Conservation (phyloP, 2,888 invertebrate species). For the Dasypogon diadema region DNA sequence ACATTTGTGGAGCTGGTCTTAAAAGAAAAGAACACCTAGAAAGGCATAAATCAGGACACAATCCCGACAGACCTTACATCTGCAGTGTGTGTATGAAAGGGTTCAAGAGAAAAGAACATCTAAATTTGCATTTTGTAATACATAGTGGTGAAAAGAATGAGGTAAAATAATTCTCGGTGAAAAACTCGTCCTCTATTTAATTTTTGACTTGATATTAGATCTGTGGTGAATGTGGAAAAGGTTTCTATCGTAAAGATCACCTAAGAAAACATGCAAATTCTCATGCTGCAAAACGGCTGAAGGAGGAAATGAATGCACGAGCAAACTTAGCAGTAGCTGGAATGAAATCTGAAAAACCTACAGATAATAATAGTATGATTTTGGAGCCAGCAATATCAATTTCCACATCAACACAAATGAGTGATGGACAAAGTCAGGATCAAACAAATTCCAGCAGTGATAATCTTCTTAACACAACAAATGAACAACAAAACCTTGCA, state of each 20-base stretch:
- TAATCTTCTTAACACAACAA: constrained; percentile 23
- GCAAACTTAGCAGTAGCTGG: constrained; percentile 18
- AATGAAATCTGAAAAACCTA: not conserved
- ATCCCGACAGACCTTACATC: constrained; percentile 83
- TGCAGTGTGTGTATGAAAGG: constrained; percentile 83
- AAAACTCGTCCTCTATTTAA: too few species aligned
- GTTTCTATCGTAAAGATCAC: constrained; percentile 85
- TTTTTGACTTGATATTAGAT: constrained; percentile 59
- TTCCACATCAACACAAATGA: constrained; percentile 51
- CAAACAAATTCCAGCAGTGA: constrained; percentile 41
- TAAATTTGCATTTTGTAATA: constrained; percentile 85
- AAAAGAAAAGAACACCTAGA: constrained; percentile 85
- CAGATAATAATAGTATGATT: not conserved
- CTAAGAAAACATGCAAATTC: constrained; percentile 83
- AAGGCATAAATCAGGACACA: constrained; percentile 83
- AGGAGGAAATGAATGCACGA: constrained; percentile 71
- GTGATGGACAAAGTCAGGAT: constrained; percentile 49
- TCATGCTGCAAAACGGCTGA: constrained; percentile 80
- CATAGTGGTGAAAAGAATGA: constrained; percentile 88
- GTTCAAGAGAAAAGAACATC: constrained; percentile 85
- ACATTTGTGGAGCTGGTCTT: constrained; percentile 81
- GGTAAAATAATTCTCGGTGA: constrained; percentile 64
- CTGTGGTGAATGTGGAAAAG: constrained; percentile 66
- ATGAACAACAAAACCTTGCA: constrained; percentile 16
- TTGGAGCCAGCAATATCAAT: constrained; percentile 39